Conservation (phyloP, 2,797 vertebrate species). For the Onychomys leucogaster region DNA sequence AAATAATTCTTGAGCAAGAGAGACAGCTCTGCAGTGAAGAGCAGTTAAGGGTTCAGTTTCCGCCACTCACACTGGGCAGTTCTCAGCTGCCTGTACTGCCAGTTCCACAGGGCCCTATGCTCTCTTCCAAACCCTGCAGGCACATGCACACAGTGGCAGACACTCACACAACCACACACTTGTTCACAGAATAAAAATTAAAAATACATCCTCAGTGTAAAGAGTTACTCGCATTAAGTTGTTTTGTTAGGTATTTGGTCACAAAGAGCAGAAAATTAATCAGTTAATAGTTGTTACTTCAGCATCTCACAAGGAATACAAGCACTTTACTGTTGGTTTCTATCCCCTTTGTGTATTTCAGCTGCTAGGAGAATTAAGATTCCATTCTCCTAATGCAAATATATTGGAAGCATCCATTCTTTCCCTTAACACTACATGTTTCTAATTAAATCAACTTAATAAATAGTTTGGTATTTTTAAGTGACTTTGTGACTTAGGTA, state of each 20-base stretch:
- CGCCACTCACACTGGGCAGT: background rate
- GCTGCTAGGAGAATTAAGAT: background rate
- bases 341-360: background rate
- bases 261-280: background rate
- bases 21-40: background rate
- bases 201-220: background rate
- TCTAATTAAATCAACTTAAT: background rate
- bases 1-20: background rate
- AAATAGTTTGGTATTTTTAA: background rate
- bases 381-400: background rate
- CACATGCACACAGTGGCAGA: background rate
- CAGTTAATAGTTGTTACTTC: background rate
- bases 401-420: background rate
- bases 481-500: background rate
- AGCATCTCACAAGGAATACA: background rate
- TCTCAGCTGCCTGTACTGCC: background rate
- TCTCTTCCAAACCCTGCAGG: no score
- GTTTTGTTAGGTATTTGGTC: background rate
- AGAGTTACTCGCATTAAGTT: background rate
- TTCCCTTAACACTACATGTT: background rate
- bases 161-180: background rate
- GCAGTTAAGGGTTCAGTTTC: background rate
- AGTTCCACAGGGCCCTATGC: background rate
- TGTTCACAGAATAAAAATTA: background rate
- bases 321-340: background rate